phyloP scores from a whole-genome alignment of 2,888 invertebrate genomes.

The Strigamia crassipes region DNA sequence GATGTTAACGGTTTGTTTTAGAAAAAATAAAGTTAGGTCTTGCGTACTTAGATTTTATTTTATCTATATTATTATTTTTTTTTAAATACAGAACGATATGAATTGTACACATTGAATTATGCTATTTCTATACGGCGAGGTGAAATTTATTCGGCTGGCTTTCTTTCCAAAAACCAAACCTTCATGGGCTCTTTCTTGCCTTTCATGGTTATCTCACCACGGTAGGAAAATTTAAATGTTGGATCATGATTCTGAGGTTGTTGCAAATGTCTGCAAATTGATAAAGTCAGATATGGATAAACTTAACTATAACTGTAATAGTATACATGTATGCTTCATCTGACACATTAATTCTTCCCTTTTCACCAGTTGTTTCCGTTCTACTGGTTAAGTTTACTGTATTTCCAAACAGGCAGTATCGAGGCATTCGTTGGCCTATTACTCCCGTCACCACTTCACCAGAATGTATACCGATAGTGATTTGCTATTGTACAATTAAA shows the following conservation, averaged over 20 bases:
- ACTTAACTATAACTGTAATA: not conserved
- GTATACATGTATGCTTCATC: slow-evolving; percentile 85
- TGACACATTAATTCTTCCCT: slow-evolving; percentile 87
- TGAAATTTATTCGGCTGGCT: slow-evolving; percentile 43
- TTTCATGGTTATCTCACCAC: slow-evolving; percentile 90
- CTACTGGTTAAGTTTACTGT: slow-evolving; percentile 92
- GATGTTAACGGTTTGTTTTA: slow-evolving; percentile 28
- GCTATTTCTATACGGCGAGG: not conserved
- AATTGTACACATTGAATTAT: not conserved
- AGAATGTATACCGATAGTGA: slow-evolving; percentile 91
- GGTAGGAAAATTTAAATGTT: slow-evolving; percentile 79
- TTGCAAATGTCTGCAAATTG: slow-evolving; percentile 70
- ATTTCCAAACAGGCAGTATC: slow-evolving; percentile 91
- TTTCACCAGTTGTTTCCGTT: slow-evolving; percentile 88
- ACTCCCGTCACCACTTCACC: slow-evolving; percentile 94
- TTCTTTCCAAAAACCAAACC: slow-evolving; percentile 77
- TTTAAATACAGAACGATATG: not conserved
- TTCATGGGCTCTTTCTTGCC: slow-evolving; percentile 93
- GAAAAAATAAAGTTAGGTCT: slow-evolving; percentile 30
- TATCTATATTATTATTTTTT: not conserved
- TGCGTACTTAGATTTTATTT: not conserved
- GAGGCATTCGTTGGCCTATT: slow-evolving; percentile 91
- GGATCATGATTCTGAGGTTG: slow-evolving; percentile 81
- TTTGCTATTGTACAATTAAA: slow-evolving; percentile 67
- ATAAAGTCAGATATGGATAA: not conserved